Base-by-base conservation (phyloP, 2,113 vertebrate genomes). In the Carollia perspicillata region DNA sequence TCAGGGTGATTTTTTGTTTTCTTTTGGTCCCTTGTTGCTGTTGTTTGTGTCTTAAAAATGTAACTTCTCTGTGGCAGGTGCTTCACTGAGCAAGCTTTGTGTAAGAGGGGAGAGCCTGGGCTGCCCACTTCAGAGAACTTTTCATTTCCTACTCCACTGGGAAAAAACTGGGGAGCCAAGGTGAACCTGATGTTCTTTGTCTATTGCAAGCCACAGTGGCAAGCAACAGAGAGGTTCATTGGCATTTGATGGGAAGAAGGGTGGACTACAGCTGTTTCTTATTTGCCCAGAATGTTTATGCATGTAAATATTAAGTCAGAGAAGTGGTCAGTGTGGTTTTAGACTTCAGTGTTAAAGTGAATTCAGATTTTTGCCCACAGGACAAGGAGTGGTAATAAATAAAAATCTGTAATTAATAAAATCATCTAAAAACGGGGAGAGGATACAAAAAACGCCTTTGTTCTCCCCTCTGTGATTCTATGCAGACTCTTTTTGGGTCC, bases 401-500 rank as follows among this genome's bases (percentile, higher is more conserved):
- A 69, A 51, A 91, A 95, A 23, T n/a, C 81, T 96, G 97, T 81
- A 96, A 51, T 97, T 88, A 97, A 60, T 93, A 97, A 93, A 71
- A 47, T 84, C 77, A 93, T 96, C 95, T 93, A 68, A 95, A 63
- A 44, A 40, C 11, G 72, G 55, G 23, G 65, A 95, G 33, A 68
- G 89, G n/a, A 35, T 58, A 74, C 80, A 97, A 80, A 97, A 97
- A 74, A 18, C 22, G 58, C 88, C 85, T 97, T 98, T 98, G 96
- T 97, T 94, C 90, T 97, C 22, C 0, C 0, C 0, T 16, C 51
- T 65, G 92, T 42, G 66, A 97, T 97, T 97, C 85, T 97, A 3
- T 87, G 66, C 75, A 96, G 78, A 95, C 66, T 94, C 87, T 91
- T 92, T 40, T 20, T 91, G 77, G 69, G 49, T 47, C 80, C n/a